Evolutionary conservation across 2,888 invertebrate genomes (phyloP), one percentile per base, ranked within the genome.

Genomic region (Drosophila pullipes): DNA sequence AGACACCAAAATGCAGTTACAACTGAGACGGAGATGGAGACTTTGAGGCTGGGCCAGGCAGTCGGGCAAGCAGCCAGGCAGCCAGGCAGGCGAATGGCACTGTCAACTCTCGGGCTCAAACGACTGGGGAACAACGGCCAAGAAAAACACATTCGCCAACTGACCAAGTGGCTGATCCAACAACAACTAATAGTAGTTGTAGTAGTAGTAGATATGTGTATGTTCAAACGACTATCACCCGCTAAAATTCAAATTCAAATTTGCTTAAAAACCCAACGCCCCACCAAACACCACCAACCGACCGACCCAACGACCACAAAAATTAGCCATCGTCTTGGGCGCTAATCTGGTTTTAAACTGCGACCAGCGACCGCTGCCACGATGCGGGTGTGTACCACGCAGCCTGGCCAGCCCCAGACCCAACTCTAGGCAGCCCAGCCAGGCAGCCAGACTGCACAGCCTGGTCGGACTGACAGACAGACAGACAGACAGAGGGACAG

Each of bases 281-380:
- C 60, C 52, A 41, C 54, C 52, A 37, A 31, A 28, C 68, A 58
- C 33, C 64, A 49, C 30, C 39, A 58, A 47, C 47, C 30, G 22
- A 58, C 44, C 57, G 53, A 58, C 63, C 69, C 65, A 73, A 76
- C 73, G 61, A 74, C 62, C 68, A 76, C 76, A 82, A 83, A 91
- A 91, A 90, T 90, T 87, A 87, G 90, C 82, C 91, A 82, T 79
- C 76, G 88, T 85, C 89, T 86, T 91, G 83, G 86, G 83, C 91
- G 91, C 91, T 90, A 90, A 90, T 90, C 90, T 91, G 91, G 90
- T 90, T 90, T 90, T 91, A 91, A 91, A 78, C 87, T 83, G 82
- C 81, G 73, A 57, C 71, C 70, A 63, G 69, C 62, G 31, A 62
- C 47, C 70, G 71, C 81, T 74, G 75, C 90, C 76, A 68, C 88